Evolutionary conservation across 2,797 vertebrate genomes (phyloP).

Genomic region (Cirrhinus molitorella): DNA sequence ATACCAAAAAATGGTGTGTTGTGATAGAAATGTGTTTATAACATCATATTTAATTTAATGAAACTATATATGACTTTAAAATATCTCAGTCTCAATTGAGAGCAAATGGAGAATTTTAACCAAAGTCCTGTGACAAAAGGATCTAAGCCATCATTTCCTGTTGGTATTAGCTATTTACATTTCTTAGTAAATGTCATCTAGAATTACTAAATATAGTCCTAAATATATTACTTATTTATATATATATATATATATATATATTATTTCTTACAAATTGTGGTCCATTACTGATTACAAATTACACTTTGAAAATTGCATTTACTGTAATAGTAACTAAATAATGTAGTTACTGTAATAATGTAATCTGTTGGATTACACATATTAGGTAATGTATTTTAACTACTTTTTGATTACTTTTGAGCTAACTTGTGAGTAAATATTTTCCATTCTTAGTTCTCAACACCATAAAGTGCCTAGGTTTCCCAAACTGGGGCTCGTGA

Average conservation of each 20-base stretch:
- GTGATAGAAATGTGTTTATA: not conserved
- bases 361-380: not conserved
- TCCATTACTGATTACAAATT: not conserved
- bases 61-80: not conserved
- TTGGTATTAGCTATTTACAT: not conserved
- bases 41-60: not conserved
- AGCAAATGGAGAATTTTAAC: no score
- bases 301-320: no score
- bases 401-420: not conserved
- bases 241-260: no score
- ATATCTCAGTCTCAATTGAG: no score
- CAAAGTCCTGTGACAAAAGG: no score
- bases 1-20: not conserved
- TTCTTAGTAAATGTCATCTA: not conserved
- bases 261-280: not conserved
- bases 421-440: not conserved
- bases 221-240: not conserved
- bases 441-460: not conserved
- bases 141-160: not conserved
- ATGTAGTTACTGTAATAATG: not conserved
- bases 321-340: no score
- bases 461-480: not conserved
- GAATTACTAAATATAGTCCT: not conserved
- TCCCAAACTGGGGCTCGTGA: no score
- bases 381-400: not conserved